Conservation (phyloP, 2,888 invertebrate genomes). For the Dione juno region DNA sequence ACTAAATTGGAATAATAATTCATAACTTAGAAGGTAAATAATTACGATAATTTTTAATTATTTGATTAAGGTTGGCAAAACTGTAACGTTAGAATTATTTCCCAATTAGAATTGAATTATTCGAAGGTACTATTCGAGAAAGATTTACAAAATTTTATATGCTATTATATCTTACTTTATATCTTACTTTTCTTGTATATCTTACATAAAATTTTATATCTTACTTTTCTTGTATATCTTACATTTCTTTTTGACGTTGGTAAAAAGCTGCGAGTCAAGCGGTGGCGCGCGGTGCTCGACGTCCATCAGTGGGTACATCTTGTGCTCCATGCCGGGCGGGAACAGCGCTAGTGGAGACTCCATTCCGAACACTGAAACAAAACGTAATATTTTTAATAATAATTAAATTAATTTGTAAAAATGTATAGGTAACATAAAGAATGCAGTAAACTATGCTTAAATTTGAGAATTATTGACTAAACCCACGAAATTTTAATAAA, state of each 20-base stretch:
- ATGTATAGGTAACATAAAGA: too few relatives aligned
- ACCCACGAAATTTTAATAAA: too few relatives aligned
- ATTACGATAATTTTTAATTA: background rate
- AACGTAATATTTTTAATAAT: constrained; percentile 29
- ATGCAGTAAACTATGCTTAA: too few relatives aligned
- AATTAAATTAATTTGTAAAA: background rate
- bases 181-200: background rate
- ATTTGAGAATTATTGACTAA: too few relatives aligned
- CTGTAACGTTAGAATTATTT: background rate
- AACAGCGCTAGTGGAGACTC: constrained; percentile 89
- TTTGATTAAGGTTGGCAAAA: background rate
- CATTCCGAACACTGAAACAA: constrained; percentile 87
- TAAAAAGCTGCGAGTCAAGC: constrained; percentile 85
- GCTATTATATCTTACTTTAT: too few relatives aligned
- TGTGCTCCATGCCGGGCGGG: constrained; percentile 89
- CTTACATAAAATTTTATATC: too few relatives aligned
- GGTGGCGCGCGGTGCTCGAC: constrained; percentile 88
- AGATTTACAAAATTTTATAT: too few relatives aligned
- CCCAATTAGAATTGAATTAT: too few relatives aligned
- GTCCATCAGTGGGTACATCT: constrained; percentile 89
- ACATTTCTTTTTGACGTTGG: constrained; percentile 92
- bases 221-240: constrained; percentile 44
- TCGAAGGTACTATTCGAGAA: too few relatives aligned
- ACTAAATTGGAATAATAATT: background rate
- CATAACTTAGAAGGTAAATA: background rate